Percentiles rank a stretch among this genome's conserved stretches.
Conservation (phyloP, 2,888 invertebrate genomes). For the Pteria penguin region DNA sequence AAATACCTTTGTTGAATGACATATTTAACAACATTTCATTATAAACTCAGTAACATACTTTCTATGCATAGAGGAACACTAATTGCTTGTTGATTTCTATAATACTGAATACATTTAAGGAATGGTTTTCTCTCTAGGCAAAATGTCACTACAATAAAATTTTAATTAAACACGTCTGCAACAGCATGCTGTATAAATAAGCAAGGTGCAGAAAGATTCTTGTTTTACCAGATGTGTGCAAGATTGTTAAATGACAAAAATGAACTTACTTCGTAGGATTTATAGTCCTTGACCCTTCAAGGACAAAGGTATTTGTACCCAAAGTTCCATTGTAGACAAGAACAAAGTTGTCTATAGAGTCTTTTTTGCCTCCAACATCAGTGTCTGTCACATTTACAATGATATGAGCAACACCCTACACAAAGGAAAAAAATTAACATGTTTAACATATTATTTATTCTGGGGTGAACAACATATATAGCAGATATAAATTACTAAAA, state of each 20-base stretch:
- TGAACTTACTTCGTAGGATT: slow-evolving; percentile 25
- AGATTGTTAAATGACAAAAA: not conserved
- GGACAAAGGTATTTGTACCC: not conserved
- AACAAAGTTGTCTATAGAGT: slow-evolving; percentile 1
- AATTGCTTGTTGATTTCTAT: not conserved
- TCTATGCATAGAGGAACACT: too few relatives aligned
- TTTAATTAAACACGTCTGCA: too few relatives aligned
- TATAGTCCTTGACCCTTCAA: not conserved
- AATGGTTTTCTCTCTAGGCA: too few relatives aligned
- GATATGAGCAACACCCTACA: slow-evolving; percentile 8
- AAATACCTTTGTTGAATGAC: too few relatives aligned
- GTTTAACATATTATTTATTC: not conserved
- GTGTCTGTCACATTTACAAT: slow-evolving; percentile 5
- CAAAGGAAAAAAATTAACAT: not conserved
- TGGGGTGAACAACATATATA: too few relatives aligned
- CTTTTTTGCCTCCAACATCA: not conserved
- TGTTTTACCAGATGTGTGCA: too few relatives aligned
- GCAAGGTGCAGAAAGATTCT: too few relatives aligned
- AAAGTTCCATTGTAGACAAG: not conserved
- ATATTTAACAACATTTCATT: too few relatives aligned
- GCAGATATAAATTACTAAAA: too few relatives aligned
- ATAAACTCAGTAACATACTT: too few relatives aligned
- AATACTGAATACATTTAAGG: not conserved
- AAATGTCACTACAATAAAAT: too few relatives aligned
- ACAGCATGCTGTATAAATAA: too few relatives aligned